Conservation (phyloP, 2,888 invertebrate genomes). For the Cryptocephalus moraei region DNA sequence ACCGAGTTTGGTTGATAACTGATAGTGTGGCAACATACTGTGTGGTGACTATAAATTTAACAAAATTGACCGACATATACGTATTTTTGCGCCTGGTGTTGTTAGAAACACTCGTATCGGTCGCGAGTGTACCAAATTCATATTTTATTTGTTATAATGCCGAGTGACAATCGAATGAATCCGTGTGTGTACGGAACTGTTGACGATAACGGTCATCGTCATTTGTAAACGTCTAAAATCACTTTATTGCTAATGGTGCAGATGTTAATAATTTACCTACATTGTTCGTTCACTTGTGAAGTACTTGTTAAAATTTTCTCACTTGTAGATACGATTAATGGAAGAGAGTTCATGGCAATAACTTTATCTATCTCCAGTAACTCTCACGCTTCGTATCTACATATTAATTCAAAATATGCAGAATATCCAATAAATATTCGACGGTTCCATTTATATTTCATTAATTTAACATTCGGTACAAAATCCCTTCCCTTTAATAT, state of each 20-base stretch:
- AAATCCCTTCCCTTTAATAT: no score
- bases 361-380: no score
- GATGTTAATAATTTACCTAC: neutral
- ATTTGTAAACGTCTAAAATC: constrained; percentile 2
- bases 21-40: constrained; percentile 9
- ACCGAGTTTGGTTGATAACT: constrained; percentile 9
- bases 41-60: constrained; percentile 1
- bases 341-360: no score
- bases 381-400: no score
- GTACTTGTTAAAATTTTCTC: no score
- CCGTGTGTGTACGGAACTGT: constrained; percentile 12
- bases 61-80: neutral
- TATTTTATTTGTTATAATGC: constrained; percentile 24
- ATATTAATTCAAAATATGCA: no score
- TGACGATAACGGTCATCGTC: constrained; percentile 17
- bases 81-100: constrained; percentile 14
- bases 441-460: no score
- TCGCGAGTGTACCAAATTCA: constrained; percentile 23
- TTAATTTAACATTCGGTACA: no score
- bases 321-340: no score
- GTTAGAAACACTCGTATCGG: constrained; percentile 19
- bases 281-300: neutral
- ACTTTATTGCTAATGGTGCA: neutral
- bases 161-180: constrained; percentile 30
- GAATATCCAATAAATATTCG: no score